phyloP scores from a whole-genome alignment of 2,113 vertebrate genomes.

The Eulemur rufifrons region DNA sequence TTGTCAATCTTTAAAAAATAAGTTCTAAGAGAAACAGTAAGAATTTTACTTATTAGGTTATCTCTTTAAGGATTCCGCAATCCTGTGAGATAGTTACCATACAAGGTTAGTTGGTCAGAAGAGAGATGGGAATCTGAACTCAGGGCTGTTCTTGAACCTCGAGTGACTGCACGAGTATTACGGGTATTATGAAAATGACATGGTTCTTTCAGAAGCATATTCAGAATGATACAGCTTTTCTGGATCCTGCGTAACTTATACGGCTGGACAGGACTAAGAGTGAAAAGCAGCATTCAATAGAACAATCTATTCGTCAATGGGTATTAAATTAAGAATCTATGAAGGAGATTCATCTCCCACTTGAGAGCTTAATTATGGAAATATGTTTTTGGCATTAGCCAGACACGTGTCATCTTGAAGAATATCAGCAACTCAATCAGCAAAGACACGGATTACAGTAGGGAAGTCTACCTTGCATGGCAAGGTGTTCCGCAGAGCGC shows the following conservation, averaged over 20 bases:
- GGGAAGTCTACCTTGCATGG: neutral
- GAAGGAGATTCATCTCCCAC: neutral
- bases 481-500: fast-evolving
- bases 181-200: neutral
- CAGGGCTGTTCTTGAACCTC: neutral
- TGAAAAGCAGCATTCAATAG: neutral
- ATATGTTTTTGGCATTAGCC: neutral
- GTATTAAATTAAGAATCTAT: neutral
- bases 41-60: neutral
- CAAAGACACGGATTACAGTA: neutral
- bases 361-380: neutral
- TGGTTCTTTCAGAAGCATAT: neutral
- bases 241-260: neutral
- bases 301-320: neutral
- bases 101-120: neutral
- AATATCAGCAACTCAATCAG: neutral
- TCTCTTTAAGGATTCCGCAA: neutral
- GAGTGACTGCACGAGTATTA: neutral
- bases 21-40: neutral
- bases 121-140: neutral
- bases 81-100: neutral
- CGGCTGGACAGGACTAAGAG: neutral
- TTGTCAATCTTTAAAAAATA: neutral
- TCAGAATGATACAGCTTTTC: neutral
- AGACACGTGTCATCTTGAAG: neutral